Evolutionary conservation across 2,113 vertebrate genomes (phyloP), one percentile per base, ranked within the genome.

Genomic region (Athene cunicularia): DNA sequence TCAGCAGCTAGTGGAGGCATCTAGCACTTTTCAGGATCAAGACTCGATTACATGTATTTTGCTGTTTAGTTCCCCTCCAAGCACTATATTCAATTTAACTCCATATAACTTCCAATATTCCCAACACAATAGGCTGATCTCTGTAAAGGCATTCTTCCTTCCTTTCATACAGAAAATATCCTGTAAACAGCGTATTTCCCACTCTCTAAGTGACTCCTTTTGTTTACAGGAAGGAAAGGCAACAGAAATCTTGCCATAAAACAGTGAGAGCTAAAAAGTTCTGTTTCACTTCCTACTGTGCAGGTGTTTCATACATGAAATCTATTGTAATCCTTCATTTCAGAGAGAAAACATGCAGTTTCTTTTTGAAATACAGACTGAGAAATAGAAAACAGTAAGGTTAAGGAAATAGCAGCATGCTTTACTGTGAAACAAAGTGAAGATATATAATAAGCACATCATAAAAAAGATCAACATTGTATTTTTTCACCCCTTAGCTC

Each of bases 71-170:
- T 95, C 77, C 84, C 66, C 47, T 74, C 50, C 55, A 37, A 93
- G 81, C 35, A 55, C 43, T 83, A 76, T 68, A 88, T 28, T 87
- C 83, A 72, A 23, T 71, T 80, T 95, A 93, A 87, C 32, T 79
- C 49, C 21, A 60, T 72, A 53, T 55, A 94, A 88, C 68, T 45
- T 73, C 68, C 53, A 88, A 74, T 88, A 95, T 88, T 68, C 71
- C 52, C 9, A 82, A 74, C 91, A 98, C 95, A 98, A 98, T 96
- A 96, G 88, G 55, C 39, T 68, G 88, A 86, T 88, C 92, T 97
- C 86, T 83, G 91, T 35, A 96, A 98, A 98, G 93, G 86, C 88
- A 83, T 88, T 97, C 98, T 98, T 98, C 98, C 98, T 99, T 99
- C 98, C 98, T 98, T 96, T 94, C 64, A 97, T 97, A 95, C 86